Evolutionary conservation across 2,113 vertebrate species (phyloP).

Genomic region (Callorhinus ursinus): DNA sequence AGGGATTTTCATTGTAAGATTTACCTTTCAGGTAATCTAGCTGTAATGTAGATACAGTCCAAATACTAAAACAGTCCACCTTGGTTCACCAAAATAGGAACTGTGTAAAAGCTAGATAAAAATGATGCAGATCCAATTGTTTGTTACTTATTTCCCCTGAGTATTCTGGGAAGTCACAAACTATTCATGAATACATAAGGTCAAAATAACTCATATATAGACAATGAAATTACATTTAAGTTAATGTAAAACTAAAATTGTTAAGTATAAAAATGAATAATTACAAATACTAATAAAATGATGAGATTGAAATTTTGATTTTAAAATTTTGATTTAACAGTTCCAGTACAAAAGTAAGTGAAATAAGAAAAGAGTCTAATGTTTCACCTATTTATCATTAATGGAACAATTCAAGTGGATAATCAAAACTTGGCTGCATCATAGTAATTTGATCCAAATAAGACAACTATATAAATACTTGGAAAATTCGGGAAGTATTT

Average conservation of each 20-base stretch:
- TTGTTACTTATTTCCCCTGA: not conserved
- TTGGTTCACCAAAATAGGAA: not conserved
- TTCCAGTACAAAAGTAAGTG: not conserved
- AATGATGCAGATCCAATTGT: not conserved
- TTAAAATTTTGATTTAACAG: not conserved
- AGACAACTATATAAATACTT: not conserved
- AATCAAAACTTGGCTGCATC: not conserved
- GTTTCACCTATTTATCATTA: not conserved
- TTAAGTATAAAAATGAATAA: not conserved
- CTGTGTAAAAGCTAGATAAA: not conserved
- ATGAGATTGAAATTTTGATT: not conserved
- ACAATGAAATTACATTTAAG: not conserved
- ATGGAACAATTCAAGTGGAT: not conserved
- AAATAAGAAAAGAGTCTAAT: not conserved
- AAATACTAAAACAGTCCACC: not conserved
- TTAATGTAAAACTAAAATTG: conserved; percentile 7
- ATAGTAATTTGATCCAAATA: not conserved
- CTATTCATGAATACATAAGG: not conserved
- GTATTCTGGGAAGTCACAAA: conserved; percentile 18
- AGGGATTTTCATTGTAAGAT: not conserved
- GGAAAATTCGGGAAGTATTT: not conserved
- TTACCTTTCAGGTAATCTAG: not conserved
- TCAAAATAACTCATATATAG: not conserved
- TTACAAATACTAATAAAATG: not conserved
- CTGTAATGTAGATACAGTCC: not conserved